Evolutionary conservation across 2,797 vertebrate genomes (phyloP), one percentile per base, ranked within the genome.

Genomic region (Macrochelys suwanniensis): DNA sequence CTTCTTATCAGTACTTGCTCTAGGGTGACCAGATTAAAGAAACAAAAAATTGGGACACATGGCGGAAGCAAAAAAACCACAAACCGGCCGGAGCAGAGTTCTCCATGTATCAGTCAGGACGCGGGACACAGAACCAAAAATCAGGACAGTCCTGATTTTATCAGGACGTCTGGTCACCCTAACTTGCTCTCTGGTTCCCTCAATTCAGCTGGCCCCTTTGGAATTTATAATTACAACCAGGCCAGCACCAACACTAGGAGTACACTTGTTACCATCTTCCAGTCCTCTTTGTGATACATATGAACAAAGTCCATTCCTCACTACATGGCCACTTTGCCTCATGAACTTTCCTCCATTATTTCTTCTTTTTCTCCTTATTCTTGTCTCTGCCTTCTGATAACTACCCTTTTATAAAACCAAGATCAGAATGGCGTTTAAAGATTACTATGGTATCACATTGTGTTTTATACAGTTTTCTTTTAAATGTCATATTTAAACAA

Each of bases 251-350:
- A 78, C 88, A 17, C 7, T 42, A 57, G 5, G 7, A 16, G 11
- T 56, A 80, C n/a, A 56, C 57, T 77, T 33, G 42, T 71, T 82
- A 28, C 26, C 65, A 3, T 57, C 16, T 51, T 81, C n/a, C 42
- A 9, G 65, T 57, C 17, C 12, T 56, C 13, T 88, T 82, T 3
- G 26, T 28, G 45, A 21, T 25, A 26, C 1, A 2, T 33, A 82
- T 57, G 17, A 78, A 56, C 25, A n/a, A 78, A 7, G 2, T 68
- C 1, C 4, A 78, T 84, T n/a, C 19, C 49, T 94, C 53, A 85
- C 11, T 12, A 6, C 5, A 45, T 15, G 7, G 21, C 16, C 56
- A 68, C 28, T 26, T 0, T 0, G 10, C 7, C 8, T 1, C 0
- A 68, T 37, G n/a, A 37, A 4, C 26, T 16, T 53, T 79, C 78